A percentile compares a stretch with the other conserved stretches of the same genome.
These are phyloP conservation scores for Amphiura filiformis DNA, from an alignment of 35 echinoderm and acorn worm genomes.

Conservation along the genomic window DNA sequence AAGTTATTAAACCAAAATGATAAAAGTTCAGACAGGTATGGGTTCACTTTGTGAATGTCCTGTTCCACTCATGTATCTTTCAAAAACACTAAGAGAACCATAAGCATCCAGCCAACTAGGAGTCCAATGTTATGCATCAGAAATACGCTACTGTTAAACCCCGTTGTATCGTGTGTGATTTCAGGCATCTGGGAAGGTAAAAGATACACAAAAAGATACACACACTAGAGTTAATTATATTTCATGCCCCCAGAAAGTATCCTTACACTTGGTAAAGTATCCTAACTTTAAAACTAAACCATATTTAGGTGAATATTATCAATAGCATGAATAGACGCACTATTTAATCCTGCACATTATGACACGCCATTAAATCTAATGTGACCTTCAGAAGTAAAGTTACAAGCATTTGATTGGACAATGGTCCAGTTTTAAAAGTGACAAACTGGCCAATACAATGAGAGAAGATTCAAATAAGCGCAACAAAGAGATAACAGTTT, in stretches of 20 bases:
- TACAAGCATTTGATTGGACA: too few relatives aligned
- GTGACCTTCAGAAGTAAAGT: too few relatives aligned
- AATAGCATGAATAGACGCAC: too few relatives aligned
- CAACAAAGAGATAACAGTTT: too few relatives aligned
- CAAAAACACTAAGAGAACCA: conserved; percentile 15
- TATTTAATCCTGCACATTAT: too few relatives aligned
- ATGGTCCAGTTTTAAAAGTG: too few relatives aligned
- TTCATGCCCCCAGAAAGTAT: neutral
- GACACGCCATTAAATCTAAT: too few relatives aligned
- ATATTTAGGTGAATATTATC: neutral
- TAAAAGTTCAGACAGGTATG: neutral
- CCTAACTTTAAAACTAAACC: neutral
- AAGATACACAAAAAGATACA: neutral
- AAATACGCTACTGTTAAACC: neutral
- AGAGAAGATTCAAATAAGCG: too few relatives aligned
- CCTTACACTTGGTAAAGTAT: neutral
- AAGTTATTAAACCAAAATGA: too few relatives aligned
- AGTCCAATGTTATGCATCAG: conserved; percentile 21
- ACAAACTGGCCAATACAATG: too few relatives aligned
- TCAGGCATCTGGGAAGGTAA: conserved; percentile 5
- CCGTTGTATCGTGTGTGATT: conserved; percentile 21
- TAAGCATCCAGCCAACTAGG: conserved; percentile 5
- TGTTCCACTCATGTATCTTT: neutral
- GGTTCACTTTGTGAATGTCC: neutral
- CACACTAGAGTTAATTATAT: neutral